Evolutionary conservation across 2,888 invertebrate genomes (phyloP).

Genomic region (Cylindroiulus punctatus): DNA sequence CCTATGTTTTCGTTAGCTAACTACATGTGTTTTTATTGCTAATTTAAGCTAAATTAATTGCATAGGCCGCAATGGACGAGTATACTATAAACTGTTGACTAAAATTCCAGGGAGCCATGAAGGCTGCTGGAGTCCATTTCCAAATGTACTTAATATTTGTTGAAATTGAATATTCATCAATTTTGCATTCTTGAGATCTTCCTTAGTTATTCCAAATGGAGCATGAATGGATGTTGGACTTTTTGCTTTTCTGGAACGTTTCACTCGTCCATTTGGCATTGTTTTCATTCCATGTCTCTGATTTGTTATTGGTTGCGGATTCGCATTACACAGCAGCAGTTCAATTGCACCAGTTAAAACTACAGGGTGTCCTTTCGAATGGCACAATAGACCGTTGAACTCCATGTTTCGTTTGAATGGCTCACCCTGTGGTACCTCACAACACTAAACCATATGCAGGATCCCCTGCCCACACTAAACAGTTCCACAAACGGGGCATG

Average conservation of each 20-base stretch:
- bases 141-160: no score
- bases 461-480: neutral
- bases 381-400: neutral
- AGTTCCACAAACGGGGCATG: neutral
- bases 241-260: neutral
- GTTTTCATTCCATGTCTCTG: neutral
- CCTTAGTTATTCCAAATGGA: no score
- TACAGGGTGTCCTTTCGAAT: neutral
- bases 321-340: conserved; percentile 4
- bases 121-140: neutral
- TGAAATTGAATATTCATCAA: no score
- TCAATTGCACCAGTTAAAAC: neutral
- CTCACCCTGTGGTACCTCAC: no score
- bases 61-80: neutral
- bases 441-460: neutral
- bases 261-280: neutral
- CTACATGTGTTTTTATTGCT: neutral
- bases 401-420: no score
- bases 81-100: neutral
- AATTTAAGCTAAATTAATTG: no score
- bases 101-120: neutral
- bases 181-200: no score
- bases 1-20: neutral
- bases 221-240: no score
- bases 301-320: neutral